Base-by-base conservation (phyloP, 2,888 invertebrate species). In the Criorhina ranunculi region DNA sequence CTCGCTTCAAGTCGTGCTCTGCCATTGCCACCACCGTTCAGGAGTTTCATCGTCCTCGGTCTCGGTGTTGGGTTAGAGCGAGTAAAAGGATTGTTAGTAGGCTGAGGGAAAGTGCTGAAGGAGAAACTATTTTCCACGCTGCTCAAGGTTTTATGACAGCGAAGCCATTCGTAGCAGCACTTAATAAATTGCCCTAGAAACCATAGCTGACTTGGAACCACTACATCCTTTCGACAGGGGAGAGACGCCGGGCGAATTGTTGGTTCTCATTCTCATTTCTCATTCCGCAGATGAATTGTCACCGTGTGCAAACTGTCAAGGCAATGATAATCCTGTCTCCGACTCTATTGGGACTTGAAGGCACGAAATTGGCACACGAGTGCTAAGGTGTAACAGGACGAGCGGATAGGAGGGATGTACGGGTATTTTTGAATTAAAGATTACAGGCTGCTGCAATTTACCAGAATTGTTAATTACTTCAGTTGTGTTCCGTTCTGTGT, bases 171-270 rank as follows among this genome's bases (percentile, higher is more conserved):
- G 66, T 33, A 29, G 42, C 35, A 79, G 75, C 80, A 85, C 75
- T 80, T 85, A 85, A 80, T 85, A 85, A 85, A 85, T 80, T 85
- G 80, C 80, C 75, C 73, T 51, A 64, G 83, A 75, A 78, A 73
- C 78, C 72, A 46, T 35, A 31, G 78, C 64, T 70, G 70, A 59
- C 57, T 70, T n/a, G 49, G 59, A 78, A 55, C 67, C 67, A 53
- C 72, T 37, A 15, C 44, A 40, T 37, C 59, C 37, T 24, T 73
- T 12, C 29, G 57, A 15, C 15, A 29, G 12, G 9, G 2, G 31
- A 17, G 46, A 46, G 55, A 8, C 42, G 64, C 11, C 67, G 69
- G 31, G 73, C 49, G 35, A 73, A 66, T 55, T 64, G 57, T 51
- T 37, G 12, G 40, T 33, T 29, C 64, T 44, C 37, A 12, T 29